These are phyloP conservation scores for Tetramorium parvispinum DNA, from an alignment of 1,140 invertebrate species.

Conservation along the genomic window DNA sequence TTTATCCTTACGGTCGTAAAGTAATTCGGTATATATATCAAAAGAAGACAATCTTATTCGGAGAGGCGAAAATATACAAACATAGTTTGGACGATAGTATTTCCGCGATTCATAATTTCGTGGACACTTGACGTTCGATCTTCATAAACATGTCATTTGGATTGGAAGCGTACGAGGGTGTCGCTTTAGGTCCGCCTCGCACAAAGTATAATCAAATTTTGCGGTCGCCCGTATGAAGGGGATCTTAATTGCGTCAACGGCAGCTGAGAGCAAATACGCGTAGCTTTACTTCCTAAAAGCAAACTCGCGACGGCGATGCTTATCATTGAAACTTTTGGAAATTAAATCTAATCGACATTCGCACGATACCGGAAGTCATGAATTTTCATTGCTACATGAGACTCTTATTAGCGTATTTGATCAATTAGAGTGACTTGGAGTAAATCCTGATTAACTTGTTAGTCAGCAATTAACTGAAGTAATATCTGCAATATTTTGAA, in stretches of 20 bases:
- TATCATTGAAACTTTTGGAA: not conserved
- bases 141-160: constrained; percentile 44
- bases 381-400: not conserved
- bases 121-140: constrained; percentile 12
- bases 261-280: constrained; percentile 40
- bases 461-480: not conserved
- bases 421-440: not conserved
- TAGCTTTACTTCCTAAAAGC: constrained; percentile 34
- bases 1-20: not conserved
- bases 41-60: not conserved
- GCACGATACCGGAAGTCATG: not conserved
- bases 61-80: not conserved
- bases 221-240: constrained; percentile 28
- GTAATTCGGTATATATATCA: not conserved
- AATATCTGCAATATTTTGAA: not conserved
- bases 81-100: not conserved
- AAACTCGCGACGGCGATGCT: not conserved
- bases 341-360: not conserved
- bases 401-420: not conserved
- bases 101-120: constrained; percentile 14
- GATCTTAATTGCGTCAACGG: constrained; percentile 26
- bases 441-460: not conserved
- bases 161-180: constrained; percentile 17
- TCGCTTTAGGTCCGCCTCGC: constrained; percentile 16
- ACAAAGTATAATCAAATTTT: constrained; percentile 28